Percentiles rank a stretch among this genome's conserved stretches.
These are phyloP conservation scores for Bubo scandiacus DNA, from an alignment of 2,113 vertebrate genomes.

Conservation along the genomic window DNA sequence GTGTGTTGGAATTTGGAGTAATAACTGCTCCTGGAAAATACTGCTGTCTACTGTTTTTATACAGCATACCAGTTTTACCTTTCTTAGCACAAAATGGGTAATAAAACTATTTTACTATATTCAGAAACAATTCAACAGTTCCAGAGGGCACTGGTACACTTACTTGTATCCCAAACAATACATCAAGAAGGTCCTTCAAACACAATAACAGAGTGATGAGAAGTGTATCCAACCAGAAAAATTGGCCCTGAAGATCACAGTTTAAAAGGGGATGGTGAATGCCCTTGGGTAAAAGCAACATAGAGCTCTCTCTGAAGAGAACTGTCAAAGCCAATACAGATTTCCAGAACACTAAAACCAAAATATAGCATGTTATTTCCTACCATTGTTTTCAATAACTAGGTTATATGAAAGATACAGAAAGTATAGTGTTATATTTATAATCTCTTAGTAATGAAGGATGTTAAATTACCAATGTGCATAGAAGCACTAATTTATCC, in stretches of 20 bases:
- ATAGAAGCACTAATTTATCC: not conserved
- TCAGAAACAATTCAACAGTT: not conserved
- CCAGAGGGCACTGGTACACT: not conserved
- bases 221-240: slow-evolving; percentile 32
- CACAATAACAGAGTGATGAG: not conserved
- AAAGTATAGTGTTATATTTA: not conserved
- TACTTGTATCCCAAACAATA: not conserved
- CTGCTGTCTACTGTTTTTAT: not conserved
- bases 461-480: not conserved
- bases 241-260: not conserved
- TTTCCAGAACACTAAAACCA: not conserved
- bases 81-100: not conserved
- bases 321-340: not conserved
- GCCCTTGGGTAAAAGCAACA: not conserved
- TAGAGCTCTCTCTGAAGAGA: not conserved
- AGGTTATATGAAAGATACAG: not conserved
- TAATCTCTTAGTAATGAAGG: not conserved
- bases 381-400: not conserved
- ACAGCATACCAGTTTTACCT: not conserved
- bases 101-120: not conserved
- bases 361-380: not conserved
- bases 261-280: not conserved
- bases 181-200: not conserved
- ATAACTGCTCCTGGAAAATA: not conserved
- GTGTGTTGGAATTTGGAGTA: not conserved